phyloP scores from a whole-genome alignment of 2,113 vertebrate genomes.

The Eurystomus gularis region DNA sequence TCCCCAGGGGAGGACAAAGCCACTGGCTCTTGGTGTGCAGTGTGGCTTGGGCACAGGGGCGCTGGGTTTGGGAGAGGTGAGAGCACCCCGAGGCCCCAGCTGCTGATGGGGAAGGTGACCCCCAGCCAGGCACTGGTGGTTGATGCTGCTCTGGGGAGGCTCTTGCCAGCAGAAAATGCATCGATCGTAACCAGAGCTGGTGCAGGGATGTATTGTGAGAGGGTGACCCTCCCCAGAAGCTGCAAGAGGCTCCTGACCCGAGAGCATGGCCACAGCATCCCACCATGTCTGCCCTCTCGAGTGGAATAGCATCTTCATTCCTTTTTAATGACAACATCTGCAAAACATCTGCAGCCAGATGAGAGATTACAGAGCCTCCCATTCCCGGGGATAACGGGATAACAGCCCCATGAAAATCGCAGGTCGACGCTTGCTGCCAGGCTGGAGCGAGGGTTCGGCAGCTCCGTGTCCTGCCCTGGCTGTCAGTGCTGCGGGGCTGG shows the following conservation, averaged over 20 bases:
- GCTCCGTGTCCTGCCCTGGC: rapidly evolving
- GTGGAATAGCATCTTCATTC: background rate
- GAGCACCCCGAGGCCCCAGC: rapidly evolving
- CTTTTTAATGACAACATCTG: background rate
- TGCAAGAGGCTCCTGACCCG: too few relatives aligned
- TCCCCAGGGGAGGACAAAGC: background rate
- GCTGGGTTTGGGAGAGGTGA: rapidly evolving
- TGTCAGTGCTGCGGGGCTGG: background rate
- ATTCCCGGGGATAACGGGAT: rapidly evolving
- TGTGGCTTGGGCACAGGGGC: background rate
- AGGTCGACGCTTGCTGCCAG: rapidly evolving
- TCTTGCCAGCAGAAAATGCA: background rate
- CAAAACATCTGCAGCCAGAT: background rate
- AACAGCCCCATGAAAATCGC: background rate
- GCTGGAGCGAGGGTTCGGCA: rapidly evolving
- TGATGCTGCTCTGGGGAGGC: rapidly evolving
- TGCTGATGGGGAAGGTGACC: background rate
- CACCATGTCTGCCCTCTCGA: rapidly evolving
- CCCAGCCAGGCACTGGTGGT: background rate
- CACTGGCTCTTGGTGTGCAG: background rate
- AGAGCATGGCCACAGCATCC: background rate
- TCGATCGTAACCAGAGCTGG: rapidly evolving
- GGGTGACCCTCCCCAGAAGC: background rate
- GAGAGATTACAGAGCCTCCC: background rate
- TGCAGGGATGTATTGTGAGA: background rate